Evolutionary conservation across 2,797 vertebrate genomes (phyloP), one percentile per base, ranked within the genome.

Genomic region (Acrossocheilus wenchowensis): DNA sequence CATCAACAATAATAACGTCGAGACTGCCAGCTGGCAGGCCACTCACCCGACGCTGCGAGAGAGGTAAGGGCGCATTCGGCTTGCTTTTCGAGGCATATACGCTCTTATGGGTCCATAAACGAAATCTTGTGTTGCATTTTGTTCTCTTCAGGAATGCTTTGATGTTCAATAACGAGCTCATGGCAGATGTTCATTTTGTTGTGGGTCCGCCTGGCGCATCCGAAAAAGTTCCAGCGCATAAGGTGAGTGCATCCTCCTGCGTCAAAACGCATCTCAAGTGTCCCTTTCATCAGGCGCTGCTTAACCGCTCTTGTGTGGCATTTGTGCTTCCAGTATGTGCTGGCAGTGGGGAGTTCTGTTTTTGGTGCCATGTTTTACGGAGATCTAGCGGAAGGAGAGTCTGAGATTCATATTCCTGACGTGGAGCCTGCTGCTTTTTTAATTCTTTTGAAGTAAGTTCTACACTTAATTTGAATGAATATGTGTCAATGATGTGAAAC

Each of bases 281-380:
- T 19, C 17, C 52, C n/a, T 79, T 75, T 43, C 26, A n/a, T 36
- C 19, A 45, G 26, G 75, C 26, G 64, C 48, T 60, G 60, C 69
- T 52, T 80, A 60, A 78, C 52, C 50, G 10, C 45, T n/a, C 52
- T 21, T 48, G 21, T 71, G 48, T 79, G 7, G 15, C 43, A 19
- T 86, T 81, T 81, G 72, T 78, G 77, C 72, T 82, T 93, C 89
- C 94, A 97, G 97, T 97, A 97, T 36, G 97, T 97, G 82, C 85
- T 97, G 95, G 97, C 97, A 0, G 97, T 97, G 6, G 97, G 97
- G 30, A 97, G 97, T 92, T 97, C 97, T 0, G 97, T 97, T 91
- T 97, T 97, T 91, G 97, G 96, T 9, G 97, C 97, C 91, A 97
- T 97, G 97, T 97, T 97, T 92, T 97, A 97, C 5, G 96, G 97